Percentiles rank a stretch among this genome's conserved stretches.
phyloP scores from a whole-genome alignment of 1,140 invertebrate species.

The Lepidurus couesii region DNA sequence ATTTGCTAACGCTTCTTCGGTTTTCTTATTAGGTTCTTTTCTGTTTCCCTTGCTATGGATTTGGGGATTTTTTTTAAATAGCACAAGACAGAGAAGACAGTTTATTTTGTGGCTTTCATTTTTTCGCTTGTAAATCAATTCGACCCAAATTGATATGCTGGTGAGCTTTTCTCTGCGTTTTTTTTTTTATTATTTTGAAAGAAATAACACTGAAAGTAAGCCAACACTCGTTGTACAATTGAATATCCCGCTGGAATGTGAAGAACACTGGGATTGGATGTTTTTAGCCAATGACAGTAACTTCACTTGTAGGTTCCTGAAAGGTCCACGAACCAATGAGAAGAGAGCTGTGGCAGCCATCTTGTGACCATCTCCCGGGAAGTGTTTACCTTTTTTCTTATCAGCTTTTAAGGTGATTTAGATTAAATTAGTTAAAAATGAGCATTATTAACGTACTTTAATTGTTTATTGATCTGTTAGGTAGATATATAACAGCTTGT shows the following conservation, averaged over 20 bases:
- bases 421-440: neutral
- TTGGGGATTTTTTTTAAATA: neutral
- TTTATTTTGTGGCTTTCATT: neutral
- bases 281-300: neutral
- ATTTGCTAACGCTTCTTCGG: neutral
- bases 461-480: neutral
- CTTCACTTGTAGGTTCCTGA: neutral
- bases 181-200: too few species aligned
- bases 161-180: neutral
- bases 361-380: neutral
- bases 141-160: neutral
- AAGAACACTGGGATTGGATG: too few species aligned
- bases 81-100: neutral
- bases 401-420: slow-evolving; percentile 4
- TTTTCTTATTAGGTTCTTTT: neutral
- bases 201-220: too few species aligned
- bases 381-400: slow-evolving; percentile 5
- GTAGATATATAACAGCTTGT: neutral
- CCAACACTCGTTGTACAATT: too few species aligned
- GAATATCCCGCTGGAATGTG: too few species aligned
- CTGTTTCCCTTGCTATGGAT: neutral
- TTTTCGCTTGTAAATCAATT: neutral
- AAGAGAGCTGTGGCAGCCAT: neutral
- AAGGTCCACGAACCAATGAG: neutral
- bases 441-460: neutral